These are phyloP conservation scores for Hirudinaria manillensis DNA, from an alignment of 2,888 invertebrate species.

Conservation along the genomic window DNA sequence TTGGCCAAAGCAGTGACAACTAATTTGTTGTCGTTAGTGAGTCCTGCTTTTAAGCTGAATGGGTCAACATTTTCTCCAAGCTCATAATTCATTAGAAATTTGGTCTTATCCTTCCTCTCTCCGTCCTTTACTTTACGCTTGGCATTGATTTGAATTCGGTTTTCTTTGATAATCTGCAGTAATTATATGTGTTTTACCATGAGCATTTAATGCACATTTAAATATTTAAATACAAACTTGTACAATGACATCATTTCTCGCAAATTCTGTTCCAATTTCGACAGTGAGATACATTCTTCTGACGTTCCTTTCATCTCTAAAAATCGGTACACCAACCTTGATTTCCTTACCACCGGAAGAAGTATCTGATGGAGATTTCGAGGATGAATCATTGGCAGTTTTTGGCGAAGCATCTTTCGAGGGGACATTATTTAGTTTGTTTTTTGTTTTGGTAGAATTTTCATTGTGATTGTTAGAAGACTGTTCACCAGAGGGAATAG, in stretches of 20 bases:
- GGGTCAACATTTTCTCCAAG: slow-evolving; percentile 39
- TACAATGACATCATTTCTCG: slow-evolving; percentile 38
- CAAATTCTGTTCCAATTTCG: slow-evolving; percentile 34
- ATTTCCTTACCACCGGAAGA: slow-evolving; percentile 36
- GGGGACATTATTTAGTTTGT: neutral
- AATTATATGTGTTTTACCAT: neutral
- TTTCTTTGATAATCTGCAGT: slow-evolving; percentile 37
- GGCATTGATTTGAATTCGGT: slow-evolving; percentile 39
- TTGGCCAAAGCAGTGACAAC: slow-evolving; percentile 40
- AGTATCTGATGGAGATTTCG: slow-evolving; percentile 14
- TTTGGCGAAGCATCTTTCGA: slow-evolving; percentile 27
- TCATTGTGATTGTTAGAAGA: neutral
- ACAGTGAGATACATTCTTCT: slow-evolving; percentile 27
- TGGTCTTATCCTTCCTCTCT: slow-evolving; percentile 36
- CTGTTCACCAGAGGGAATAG: neutral
- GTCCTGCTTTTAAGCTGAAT: slow-evolving; percentile 37
- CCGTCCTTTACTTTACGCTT: slow-evolving; percentile 38
- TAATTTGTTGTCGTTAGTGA: slow-evolving; percentile 36
- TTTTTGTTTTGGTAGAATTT: neutral
- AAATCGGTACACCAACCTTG: slow-evolving; percentile 35
- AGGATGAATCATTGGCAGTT: slow-evolving; percentile 6
- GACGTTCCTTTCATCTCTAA: slow-evolving; percentile 27
- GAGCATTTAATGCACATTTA: neutral
- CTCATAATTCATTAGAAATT: slow-evolving; percentile 39
- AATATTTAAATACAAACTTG: slow-evolving; percentile 31